These are phyloP conservation scores for Pseudochirops corinnae DNA, from an alignment of 2,797 vertebrate species.

Conservation along the genomic window DNA sequence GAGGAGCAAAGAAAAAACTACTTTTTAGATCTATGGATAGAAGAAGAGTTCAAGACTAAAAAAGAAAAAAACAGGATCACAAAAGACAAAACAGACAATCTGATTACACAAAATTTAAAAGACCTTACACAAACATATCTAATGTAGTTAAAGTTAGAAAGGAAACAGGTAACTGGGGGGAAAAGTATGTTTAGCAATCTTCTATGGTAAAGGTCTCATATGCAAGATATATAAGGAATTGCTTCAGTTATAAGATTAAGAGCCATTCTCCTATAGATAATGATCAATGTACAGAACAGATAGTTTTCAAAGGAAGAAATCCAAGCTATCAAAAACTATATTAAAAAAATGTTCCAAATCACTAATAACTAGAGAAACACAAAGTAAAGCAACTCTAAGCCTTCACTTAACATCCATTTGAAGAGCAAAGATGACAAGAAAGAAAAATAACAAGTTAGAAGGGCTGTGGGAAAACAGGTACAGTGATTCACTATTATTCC, in stretches of 20 bases:
- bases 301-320: background rate
- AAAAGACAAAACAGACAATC: background rate
- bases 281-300: background rate
- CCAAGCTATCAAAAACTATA: background rate
- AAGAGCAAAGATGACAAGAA: background rate
- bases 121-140: background rate
- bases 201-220: background rate
- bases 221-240: background rate
- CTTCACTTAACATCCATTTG: background rate
- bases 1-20: background rate
- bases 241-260: background rate
- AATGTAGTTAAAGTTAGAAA: background rate
- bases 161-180: background rate
- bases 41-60: background rate
- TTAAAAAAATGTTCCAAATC: background rate
- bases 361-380: background rate
- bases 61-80: background rate
- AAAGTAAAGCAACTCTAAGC: background rate
- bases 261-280: background rate
- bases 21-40: background rate
- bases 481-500: background rate
- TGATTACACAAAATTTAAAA: background rate
- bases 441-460: background rate
- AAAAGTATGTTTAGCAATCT: background rate
- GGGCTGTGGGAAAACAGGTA: background rate